phyloP scores from a whole-genome alignment of 1,140 invertebrate genomes.

The Drosophila subobscura region DNA sequence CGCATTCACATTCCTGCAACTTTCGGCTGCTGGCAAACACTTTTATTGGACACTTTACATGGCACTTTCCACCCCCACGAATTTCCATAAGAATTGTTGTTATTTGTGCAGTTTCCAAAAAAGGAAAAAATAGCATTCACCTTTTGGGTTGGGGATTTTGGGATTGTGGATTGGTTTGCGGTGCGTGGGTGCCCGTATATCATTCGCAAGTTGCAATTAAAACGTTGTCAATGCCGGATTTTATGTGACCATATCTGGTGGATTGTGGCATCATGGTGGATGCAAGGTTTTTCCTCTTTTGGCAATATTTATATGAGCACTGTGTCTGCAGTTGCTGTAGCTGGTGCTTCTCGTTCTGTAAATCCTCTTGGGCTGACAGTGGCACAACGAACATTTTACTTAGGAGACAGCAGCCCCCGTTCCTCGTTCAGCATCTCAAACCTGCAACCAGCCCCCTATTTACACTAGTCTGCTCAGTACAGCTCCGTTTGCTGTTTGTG shows the following conservation, averaged over 20 bases:
- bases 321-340: not conserved
- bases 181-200: slow-evolving; percentile 39
- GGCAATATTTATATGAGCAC: slow-evolving; percentile 37
- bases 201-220: slow-evolving; percentile 66
- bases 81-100: slow-evolving; percentile 40
- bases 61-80: slow-evolving; percentile 33
- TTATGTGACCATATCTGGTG: slow-evolving; percentile 32
- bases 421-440: not conserved
- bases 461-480: slow-evolving; percentile 49
- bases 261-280: slow-evolving; percentile 20
- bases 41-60: slow-evolving; percentile 68
- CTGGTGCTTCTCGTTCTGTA: slow-evolving; percentile 7
- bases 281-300: slow-evolving; percentile 14
- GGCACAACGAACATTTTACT: slow-evolving; percentile 28
- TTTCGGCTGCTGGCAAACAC: slow-evolving; percentile 27
- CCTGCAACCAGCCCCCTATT: slow-evolving; percentile 17
- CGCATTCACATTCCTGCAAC: slow-evolving; percentile 2
- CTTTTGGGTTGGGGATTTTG: slow-evolving; percentile 22
- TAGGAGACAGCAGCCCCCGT: slow-evolving; percentile 10
- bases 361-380: slow-evolving; percentile 26
- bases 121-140: slow-evolving; percentile 20
- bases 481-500: slow-evolving; percentile 51
- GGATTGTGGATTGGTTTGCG: slow-evolving; percentile 8
- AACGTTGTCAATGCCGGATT: slow-evolving; percentile 67
- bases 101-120: slow-evolving; percentile 18